A percentile compares a stretch with the other conserved stretches of the same genome.
These are phyloP conservation scores for Deilephila porcellus DNA, from an alignment of 2,888 invertebrate species.

Conservation along the genomic window DNA sequence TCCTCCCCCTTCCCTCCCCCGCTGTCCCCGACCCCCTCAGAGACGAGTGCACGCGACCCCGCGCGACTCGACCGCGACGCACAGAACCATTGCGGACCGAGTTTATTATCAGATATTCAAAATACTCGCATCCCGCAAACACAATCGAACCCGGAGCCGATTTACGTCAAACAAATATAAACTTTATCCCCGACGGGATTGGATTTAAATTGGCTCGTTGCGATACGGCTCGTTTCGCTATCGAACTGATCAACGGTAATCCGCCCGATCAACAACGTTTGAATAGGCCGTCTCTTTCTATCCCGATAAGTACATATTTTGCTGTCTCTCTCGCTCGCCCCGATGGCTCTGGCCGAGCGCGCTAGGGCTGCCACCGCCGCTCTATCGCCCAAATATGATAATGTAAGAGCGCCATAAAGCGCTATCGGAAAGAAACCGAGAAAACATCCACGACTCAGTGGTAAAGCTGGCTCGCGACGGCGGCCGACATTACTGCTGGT, in stretches of 20 bases:
- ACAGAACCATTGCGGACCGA: constrained; percentile 15
- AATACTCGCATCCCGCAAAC: constrained; percentile 23
- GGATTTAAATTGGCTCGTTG: constrained; percentile 31
- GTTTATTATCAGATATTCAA: constrained; percentile 26
- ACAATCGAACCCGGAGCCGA: constrained; percentile 19
- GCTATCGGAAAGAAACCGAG: constrained; percentile 11
- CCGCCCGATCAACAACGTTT: constrained; percentile 42
- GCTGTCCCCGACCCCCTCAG: too few relatives aligned
- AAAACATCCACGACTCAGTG: neutral
- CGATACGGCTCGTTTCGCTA: constrained; percentile 27
- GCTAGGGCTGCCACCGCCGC: neutral
- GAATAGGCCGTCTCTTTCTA: constrained; percentile 1
- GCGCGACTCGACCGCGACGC: neutral
- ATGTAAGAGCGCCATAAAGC: constrained; percentile 30
- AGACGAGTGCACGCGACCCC: neutral
- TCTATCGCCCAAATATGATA: constrained; percentile 30
- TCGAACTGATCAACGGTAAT: constrained; percentile 36
- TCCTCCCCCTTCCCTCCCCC: too few relatives aligned
- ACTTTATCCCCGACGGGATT: constrained; percentile 28
- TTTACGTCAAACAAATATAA: constrained; percentile 30
- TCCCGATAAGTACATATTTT: neutral
- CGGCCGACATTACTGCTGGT: neutral
- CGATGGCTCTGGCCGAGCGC: neutral
- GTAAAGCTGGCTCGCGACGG: neutral
- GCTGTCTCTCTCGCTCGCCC: neutral